Percentiles rank a stretch among this genome's conserved stretches.
These are phyloP conservation scores for Penaeus monodon DNA, from an alignment of 2,888 invertebrate species.

Conservation along the genomic window DNA sequence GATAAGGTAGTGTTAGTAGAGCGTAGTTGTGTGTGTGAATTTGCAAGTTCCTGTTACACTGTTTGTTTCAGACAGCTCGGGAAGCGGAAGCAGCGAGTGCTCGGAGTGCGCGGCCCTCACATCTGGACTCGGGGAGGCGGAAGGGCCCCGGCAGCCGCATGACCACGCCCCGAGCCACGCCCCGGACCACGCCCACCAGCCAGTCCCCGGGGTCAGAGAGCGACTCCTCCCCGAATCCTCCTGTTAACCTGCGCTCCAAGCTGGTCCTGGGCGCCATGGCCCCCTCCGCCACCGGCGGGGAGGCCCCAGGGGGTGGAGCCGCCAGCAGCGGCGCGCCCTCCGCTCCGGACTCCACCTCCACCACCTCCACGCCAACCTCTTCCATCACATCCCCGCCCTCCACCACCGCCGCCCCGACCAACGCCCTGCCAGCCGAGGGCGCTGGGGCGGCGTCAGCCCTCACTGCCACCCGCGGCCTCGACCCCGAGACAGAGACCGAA, in stretches of 20 bases:
- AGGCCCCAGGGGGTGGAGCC: constrained; percentile 19
- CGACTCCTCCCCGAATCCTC: constrained; percentile 68
- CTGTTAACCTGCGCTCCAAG: constrained; percentile 66
- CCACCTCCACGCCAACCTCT: constrained; percentile 63
- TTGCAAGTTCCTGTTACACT: constrained; percentile 57
- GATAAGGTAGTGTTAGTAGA: neutral
- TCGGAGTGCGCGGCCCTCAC: constrained; percentile 65
- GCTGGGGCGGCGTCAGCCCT: constrained; percentile 56
- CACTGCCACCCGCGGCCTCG: constrained; percentile 64
- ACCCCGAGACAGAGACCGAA: constrained; percentile 62
- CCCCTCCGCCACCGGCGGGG: constrained; percentile 31
- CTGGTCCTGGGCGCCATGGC: constrained; percentile 50
- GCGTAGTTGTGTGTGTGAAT: constrained; percentile 17
- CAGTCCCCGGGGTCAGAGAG: constrained; percentile 68
- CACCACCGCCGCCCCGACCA: constrained; percentile 62
- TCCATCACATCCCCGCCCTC: constrained; percentile 65
- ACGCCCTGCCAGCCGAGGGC: constrained; percentile 37
- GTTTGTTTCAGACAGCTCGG: constrained; percentile 77
- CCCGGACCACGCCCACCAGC: constrained; percentile 67
- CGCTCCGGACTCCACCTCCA: constrained; percentile 58
- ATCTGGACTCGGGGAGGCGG: constrained; percentile 66
- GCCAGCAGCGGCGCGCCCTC: constrained; percentile 54
- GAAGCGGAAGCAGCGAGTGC: constrained; percentile 70
- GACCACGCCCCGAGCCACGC: constrained; percentile 66
- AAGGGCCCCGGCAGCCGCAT: constrained; percentile 63